Evolutionary conservation across 30 jellyfish, hydroid and myxozoan genomes (phyloP).

Genomic region (Calvadosia cruxmelitensis): DNA sequence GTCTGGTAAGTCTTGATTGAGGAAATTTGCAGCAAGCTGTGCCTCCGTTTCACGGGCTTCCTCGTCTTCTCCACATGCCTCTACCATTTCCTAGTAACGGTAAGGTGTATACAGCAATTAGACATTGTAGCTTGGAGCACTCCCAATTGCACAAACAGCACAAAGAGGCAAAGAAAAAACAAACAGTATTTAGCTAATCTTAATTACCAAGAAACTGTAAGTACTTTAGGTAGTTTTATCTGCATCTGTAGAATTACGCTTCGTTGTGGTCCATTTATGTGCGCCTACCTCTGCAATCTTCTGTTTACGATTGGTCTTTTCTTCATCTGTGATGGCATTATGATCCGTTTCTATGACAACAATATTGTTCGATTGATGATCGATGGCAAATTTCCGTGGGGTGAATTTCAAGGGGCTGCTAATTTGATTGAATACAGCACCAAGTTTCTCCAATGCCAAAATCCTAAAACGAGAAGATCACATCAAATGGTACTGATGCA

Average conservation of each 20-base stretch:
- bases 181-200: too few species aligned
- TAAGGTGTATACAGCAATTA: too few species aligned
- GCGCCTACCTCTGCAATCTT: slow-evolving; percentile 74
- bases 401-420: slow-evolving; percentile 80
- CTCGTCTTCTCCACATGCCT: slow-evolving; percentile 89
- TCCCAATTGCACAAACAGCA: too few species aligned
- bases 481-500: too few species aligned
- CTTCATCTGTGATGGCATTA: slow-evolving; percentile 66
- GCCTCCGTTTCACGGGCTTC: slow-evolving; percentile 90
- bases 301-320: slow-evolving; percentile 75
- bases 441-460: slow-evolving; percentile 85
- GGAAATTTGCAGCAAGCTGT: slow-evolving; percentile 83
- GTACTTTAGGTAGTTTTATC: too few species aligned
- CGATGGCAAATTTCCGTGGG: slow-evolving; percentile 88
- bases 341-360: slow-evolving; percentile 86
- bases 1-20: slow-evolving; percentile 80
- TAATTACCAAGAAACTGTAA: too few species aligned
- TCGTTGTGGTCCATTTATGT: too few species aligned
- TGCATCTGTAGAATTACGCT: too few species aligned
- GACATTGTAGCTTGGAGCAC: too few species aligned
- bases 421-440: slow-evolving; percentile 92
- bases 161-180: too few species aligned
- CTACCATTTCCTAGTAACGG: slow-evolving; percentile 99
- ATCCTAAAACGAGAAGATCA: too few species aligned
- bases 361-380: slow-evolving; percentile 30